These are phyloP conservation scores for Paralichthys olivaceus DNA, from an alignment of 2,113 vertebrate species.

Conservation along the genomic window DNA sequence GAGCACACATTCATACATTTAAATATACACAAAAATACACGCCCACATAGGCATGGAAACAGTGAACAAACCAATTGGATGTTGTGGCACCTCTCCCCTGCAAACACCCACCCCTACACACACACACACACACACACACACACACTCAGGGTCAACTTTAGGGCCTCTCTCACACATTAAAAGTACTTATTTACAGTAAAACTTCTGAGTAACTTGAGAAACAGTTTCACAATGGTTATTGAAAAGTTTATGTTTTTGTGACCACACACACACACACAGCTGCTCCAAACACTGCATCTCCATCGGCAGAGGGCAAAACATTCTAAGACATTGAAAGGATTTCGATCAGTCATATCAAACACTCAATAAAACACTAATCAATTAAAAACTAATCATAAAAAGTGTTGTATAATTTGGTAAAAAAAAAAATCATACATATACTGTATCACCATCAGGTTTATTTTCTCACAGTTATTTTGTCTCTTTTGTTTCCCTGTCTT, in stretches of 20 bases:
- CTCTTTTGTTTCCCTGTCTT: conserved; percentile 33
- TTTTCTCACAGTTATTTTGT: conserved; percentile 13
- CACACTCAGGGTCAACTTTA: no score
- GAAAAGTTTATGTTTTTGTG: conserved; percentile 3
- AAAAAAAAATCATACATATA: no score
- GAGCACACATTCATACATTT: conserved; percentile 20
- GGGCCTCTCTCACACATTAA: not conserved
- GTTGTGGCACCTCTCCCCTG: not conserved
- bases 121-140: not conserved
- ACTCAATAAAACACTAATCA: conserved; percentile 31
- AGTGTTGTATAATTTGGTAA: conserved; percentile 23
- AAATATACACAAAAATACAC: not conserved
- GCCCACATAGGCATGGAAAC: conserved; percentile 29
- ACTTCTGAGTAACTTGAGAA: not conserved
- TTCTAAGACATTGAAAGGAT: conserved; percentile 29
- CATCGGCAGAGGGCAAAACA: conserved; percentile 32
- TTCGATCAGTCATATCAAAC: conserved; percentile 21
- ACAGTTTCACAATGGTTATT: conserved; percentile 9
- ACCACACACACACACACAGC: not conserved
- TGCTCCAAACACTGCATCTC: conserved; percentile 6
- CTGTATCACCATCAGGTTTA: conserved; percentile 5
- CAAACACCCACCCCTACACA: not conserved
- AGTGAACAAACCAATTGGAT: conserved; percentile 16
- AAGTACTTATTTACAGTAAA: not conserved
- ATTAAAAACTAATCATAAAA: conserved; percentile 12